Evolutionary conservation across 1,140 invertebrate genomes (phyloP).

Genomic region (Sinella curviseta): DNA sequence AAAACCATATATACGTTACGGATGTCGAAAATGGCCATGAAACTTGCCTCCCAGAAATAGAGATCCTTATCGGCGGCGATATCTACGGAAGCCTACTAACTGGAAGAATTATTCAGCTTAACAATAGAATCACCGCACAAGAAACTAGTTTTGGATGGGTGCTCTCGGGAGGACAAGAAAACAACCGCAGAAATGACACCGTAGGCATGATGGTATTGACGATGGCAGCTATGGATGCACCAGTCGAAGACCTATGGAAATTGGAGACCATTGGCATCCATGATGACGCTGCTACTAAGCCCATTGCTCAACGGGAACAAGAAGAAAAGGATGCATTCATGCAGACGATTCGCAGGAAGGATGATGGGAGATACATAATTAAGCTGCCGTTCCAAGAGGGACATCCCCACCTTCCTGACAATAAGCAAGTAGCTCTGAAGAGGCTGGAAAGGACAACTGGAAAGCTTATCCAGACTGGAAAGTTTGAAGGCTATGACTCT

Average conservation of each 20-base stretch:
- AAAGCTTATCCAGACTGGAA: conserved; percentile 2
- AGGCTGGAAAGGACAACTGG: conserved; percentile 34
- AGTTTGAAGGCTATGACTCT: conserved; percentile 26
- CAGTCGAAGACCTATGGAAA: conserved; percentile 52
- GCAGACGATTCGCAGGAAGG: conserved; percentile 36
- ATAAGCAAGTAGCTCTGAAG: conserved; percentile 12
- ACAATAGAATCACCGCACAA: too few species aligned
- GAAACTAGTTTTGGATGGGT: neutral
- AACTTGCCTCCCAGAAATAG: too few species aligned
- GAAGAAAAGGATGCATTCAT: conserved; percentile 25
- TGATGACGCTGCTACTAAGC: conserved; percentile 36
- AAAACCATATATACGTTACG: too few species aligned
- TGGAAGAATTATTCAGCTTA: too few species aligned
- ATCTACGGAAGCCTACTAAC: too few species aligned
- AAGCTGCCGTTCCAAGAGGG: too few species aligned
- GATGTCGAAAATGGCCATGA: too few species aligned
- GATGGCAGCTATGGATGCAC: neutral
- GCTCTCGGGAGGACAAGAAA: neutral
- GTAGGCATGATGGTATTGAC: neutral
- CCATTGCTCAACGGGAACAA: conserved; percentile 25
- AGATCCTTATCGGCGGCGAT: too few species aligned
- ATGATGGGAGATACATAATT: conserved; percentile 17
- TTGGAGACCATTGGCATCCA: conserved; percentile 51
- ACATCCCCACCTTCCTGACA: too few species aligned
- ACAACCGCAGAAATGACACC: neutral